Percentiles rank a stretch among this genome's conserved stretches.
phyloP scores from a whole-genome alignment of 2,113 vertebrate species.

The Strigops habroptila region DNA sequence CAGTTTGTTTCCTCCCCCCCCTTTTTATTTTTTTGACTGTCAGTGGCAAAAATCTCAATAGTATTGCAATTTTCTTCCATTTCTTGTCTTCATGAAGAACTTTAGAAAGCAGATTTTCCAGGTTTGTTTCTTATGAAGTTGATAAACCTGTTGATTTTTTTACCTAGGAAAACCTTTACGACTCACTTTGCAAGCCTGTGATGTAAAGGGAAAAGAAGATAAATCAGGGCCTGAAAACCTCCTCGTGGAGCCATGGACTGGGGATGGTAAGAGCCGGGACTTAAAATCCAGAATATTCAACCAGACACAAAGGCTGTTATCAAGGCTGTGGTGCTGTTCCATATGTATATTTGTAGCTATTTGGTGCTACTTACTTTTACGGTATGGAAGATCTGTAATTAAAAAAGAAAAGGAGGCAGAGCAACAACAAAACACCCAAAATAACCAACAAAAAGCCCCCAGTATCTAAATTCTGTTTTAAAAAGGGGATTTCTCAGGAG shows the following conservation, averaged over 20 bases:
- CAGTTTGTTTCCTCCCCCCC: neutral
- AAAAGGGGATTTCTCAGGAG: neutral
- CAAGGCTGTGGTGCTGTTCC: neutral
- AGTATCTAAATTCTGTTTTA: neutral
- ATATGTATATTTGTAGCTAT: neutral
- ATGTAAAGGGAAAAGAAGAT: conserved; percentile 96
- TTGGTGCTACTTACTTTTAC: neutral
- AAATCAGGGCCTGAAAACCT: conserved; percentile 96
- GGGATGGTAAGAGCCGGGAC: conserved; percentile 84
- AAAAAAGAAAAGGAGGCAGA: neutral
- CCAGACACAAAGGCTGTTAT: neutral
- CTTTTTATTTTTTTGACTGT: neutral
- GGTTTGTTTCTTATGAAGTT: neutral
- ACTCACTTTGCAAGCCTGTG: conserved; percentile 90
- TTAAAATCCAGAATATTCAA: neutral
- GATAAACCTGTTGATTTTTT: neutral
- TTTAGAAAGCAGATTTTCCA: neutral
- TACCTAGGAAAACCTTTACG: conserved; percentile 87
- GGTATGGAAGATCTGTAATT: neutral
- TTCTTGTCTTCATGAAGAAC: neutral
- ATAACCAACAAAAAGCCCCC: neutral
- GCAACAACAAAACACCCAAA: neutral
- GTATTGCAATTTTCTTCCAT: neutral
- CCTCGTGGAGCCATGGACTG: conserved; percentile 85
- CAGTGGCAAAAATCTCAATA: neutral